Evolutionary conservation across 2,888 invertebrate species (phyloP), one percentile per base, ranked within the genome.

Genomic region (Troides aeacus): DNA sequence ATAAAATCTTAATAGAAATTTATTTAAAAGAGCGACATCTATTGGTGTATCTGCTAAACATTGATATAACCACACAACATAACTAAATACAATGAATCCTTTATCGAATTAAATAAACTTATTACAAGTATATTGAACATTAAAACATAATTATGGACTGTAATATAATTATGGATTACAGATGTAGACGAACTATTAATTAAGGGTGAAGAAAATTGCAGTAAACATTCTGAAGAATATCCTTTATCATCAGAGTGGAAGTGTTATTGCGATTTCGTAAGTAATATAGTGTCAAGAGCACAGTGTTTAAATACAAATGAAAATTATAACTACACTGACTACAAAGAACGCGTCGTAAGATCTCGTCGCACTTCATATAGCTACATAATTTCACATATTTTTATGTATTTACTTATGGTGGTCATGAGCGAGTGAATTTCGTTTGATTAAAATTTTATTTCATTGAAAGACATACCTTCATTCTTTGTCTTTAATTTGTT

Each of bases 341-440:
- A 69, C n/a, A 69, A 69, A 58, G 30, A 53, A 18, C 57, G 57
- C 10, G 46, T 69, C 10, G 65, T 62, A 64, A 69, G 18, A 46
- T 69, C 61, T 6, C 69, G 65, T 0, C 42, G 57, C 6, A 24
- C 65, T 1, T 56, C 36, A 21, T 30, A 46, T n/a, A 62, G 36
- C 12, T 61, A 42, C 36, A 18, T 69, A 10, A 50, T 69, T 46
- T 56, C 69, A 17, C 64, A 69, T 61, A n/a, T 56, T 21, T 61
- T 69, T 61, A 64, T 69, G 69, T 62, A 62, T 21, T 17, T 65
- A 58, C 69, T 65, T n/a, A 42, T 65, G 30, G 53, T 69, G 36
- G 65, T 23, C 17, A 23, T 61, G 21, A 69, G 69, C 21, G 69
- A 69, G n/a, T 57, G 18, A 50, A 50, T 17, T 6, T 57, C 10